These are phyloP conservation scores for Xylota segnis DNA, from an alignment of 2,888 invertebrate genomes.

Conservation along the genomic window DNA sequence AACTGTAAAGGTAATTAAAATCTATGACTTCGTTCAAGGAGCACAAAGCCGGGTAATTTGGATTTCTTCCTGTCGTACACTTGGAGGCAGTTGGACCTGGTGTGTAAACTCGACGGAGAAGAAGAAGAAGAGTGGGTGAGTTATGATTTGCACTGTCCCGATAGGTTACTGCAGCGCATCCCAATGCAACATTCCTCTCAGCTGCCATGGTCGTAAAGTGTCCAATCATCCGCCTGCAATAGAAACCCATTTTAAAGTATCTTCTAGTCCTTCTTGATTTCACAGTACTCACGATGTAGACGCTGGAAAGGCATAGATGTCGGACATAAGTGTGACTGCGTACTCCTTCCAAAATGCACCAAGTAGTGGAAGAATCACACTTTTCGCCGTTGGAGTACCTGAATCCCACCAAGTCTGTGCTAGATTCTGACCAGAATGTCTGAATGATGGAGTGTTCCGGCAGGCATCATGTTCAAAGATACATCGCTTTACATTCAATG, in stretches of 20 bases:
- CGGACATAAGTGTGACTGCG: conserved; percentile 40
- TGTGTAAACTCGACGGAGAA: conserved; percentile 56
- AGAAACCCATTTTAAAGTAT: background rate
- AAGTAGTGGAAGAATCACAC: background rate
- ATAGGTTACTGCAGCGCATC: conserved; percentile 79
- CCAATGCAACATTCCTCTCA: conserved; percentile 79
- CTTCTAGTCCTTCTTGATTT: background rate
- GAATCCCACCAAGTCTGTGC: conserved; percentile 76
- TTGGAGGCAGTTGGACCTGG: conserved; percentile 72
- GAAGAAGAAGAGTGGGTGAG: conserved; percentile 78
- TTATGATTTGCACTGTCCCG: conserved; percentile 34
- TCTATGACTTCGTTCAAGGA: background rate
- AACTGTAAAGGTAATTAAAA: background rate
- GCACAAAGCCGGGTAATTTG: conserved; percentile 68
- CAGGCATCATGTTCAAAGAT: conserved; percentile 79
- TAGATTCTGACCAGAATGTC: conserved; percentile 80
- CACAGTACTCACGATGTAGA: conserved; percentile 17
- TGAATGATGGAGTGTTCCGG: conserved; percentile 79
- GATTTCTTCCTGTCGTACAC: conserved; percentile 79
- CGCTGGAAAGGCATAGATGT: conserved; percentile 78
- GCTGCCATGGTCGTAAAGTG: conserved; percentile 80
- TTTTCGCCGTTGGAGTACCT: background rate
- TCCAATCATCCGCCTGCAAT: background rate
- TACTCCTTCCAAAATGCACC: conserved; percentile 19
- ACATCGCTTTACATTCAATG: conserved; percentile 79